Conservation (phyloP, 2,888 invertebrate species). For the Drosophila yooni region DNA sequence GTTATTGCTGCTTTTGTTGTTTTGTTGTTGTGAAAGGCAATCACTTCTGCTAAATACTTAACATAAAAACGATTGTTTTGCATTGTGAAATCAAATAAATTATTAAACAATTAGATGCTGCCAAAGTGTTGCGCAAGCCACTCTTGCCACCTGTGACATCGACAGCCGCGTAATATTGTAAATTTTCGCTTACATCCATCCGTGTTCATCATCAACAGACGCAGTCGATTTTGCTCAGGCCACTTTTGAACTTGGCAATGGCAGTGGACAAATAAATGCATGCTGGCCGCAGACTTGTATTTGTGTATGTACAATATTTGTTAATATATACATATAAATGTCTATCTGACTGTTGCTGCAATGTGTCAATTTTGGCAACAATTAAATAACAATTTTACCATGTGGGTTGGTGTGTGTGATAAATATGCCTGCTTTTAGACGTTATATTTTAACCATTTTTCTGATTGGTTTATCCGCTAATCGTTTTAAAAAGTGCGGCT, state of each 20-base stretch:
- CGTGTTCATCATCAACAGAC: slow-evolving; percentile 29
- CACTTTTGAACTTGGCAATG: slow-evolving; percentile 72
- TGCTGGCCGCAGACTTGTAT: slow-evolving; percentile 33
- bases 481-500: background rate
- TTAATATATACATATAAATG: slow-evolving; percentile 16
- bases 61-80: slow-evolving; percentile 50
- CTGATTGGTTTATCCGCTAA: slow-evolving; percentile 3
- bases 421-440: slow-evolving; percentile 1
- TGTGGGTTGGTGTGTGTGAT: slow-evolving; percentile 5
- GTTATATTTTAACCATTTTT: slow-evolving; percentile 5
- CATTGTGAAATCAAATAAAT: slow-evolving; percentile 54
- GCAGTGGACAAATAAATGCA: slow-evolving; percentile 50
- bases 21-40: slow-evolving; percentile 54
- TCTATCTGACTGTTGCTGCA: slow-evolving; percentile 20
- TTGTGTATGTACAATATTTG: slow-evolving; percentile 21
- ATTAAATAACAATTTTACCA: slow-evolving; percentile 23
- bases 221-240: slow-evolving; percentile 40
- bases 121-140: slow-evolving; percentile 30
- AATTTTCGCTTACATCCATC: slow-evolving; percentile 6
- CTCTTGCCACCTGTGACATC: slow-evolving; percentile 28
- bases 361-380: slow-evolving; percentile 30
- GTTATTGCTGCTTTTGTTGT: slow-evolving; percentile 33
- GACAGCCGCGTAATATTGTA: slow-evolving; percentile 17
- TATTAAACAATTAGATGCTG: slow-evolving; percentile 38
- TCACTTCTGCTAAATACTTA: slow-evolving; percentile 44